phyloP scores from a whole-genome alignment of 2,888 invertebrate species.

The Cheilosia scutellata region DNA sequence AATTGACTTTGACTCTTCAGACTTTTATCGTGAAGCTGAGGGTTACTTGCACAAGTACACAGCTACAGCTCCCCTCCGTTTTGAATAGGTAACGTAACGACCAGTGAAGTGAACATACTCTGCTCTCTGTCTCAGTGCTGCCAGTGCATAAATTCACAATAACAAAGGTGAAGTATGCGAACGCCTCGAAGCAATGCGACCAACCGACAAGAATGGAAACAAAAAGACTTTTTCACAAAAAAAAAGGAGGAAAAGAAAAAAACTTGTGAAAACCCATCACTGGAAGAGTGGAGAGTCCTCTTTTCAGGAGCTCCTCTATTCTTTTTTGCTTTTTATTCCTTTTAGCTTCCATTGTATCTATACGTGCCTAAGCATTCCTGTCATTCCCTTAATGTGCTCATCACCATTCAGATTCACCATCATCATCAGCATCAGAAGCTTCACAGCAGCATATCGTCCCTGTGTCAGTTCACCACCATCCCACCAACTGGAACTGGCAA shows the following conservation, averaged over 20 bases:
- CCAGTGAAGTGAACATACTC: conserved; percentile 66
- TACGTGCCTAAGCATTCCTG: conserved; percentile 71
- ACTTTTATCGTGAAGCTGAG: conserved; percentile 47
- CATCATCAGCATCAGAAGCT: conserved; percentile 45
- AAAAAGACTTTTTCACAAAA: conserved; percentile 48
- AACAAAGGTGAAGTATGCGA: conserved; percentile 68
- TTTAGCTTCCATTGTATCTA: conserved; percentile 67
- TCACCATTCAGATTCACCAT: conserved; percentile 64
- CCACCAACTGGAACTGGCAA: neutral
- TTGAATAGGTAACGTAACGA: conserved; percentile 32
- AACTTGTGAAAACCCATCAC: conserved; percentile 68
- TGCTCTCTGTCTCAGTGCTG: conserved; percentile 29
- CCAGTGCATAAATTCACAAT: conserved; percentile 68
- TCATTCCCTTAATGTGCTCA: conserved; percentile 72
- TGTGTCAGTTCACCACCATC: neutral
- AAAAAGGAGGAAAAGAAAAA: conserved; percentile 29
- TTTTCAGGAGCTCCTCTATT: conserved; percentile 53
- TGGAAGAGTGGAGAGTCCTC: conserved; percentile 51
- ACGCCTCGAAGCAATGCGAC: conserved; percentile 69
- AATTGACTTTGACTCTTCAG: conserved; percentile 68
- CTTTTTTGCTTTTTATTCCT: conserved; percentile 33
- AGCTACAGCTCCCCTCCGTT: neutral
- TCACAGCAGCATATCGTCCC: conserved; percentile 23
- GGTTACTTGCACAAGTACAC: neutral
- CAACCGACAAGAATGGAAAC: conserved; percentile 53